Percentiles rank a stretch among this genome's conserved stretches.
These are phyloP conservation scores for Muntiacus reevesi DNA, from an alignment of 2,113 vertebrate genomes.

Conservation along the genomic window DNA sequence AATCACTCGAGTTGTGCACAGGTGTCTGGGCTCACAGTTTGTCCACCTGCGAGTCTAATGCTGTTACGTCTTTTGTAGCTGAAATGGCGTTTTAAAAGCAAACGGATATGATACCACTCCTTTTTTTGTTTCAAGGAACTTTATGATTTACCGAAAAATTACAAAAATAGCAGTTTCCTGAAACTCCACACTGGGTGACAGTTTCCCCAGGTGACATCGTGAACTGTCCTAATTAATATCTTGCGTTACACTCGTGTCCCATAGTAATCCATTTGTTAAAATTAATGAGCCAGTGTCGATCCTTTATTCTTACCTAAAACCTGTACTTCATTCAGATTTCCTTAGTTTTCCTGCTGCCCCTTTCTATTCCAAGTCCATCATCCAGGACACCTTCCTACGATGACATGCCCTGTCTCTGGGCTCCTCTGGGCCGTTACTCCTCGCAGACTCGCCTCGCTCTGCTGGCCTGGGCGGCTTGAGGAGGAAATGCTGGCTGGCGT, in stretches of 20 bases:
- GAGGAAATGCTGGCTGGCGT: neutral
- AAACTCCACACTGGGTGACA: neutral
- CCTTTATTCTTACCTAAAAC: neutral
- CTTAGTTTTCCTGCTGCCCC: neutral
- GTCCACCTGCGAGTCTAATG: accelerated
- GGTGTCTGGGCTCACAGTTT: neutral
- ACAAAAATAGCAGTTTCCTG: neutral
- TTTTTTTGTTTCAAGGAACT: neutral
- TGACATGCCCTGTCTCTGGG: neutral
- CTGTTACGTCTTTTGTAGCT: neutral
- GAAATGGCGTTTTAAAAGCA: neutral
- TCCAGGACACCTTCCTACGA: accelerated
- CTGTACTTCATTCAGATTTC: neutral
- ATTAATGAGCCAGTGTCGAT: neutral
- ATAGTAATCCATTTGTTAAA: neutral
- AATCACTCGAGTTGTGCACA: neutral
- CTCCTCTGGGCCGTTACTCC: neutral
- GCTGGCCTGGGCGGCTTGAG: neutral
- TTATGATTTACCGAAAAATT: neutral
- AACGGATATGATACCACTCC: neutral
- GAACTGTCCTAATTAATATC: neutral
- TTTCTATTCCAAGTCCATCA: neutral
- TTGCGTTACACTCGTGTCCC: neutral
- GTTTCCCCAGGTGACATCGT: neutral
- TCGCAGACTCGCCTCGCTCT: neutral